phyloP scores from a whole-genome alignment of 1,140 invertebrate genomes.

The Drosophila prosaltans region DNA sequence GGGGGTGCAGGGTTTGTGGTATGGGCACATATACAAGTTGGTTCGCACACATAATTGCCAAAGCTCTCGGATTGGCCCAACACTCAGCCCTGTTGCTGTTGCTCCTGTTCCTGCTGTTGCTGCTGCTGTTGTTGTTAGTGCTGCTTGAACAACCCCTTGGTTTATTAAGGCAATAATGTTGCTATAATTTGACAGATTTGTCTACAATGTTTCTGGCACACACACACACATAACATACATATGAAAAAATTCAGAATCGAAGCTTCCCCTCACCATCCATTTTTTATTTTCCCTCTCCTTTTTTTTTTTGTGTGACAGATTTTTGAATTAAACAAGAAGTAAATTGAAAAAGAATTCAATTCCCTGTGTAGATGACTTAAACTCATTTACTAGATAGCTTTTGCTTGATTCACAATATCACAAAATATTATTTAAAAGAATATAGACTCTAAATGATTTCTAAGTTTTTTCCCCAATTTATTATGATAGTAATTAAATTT shows the following conservation, averaged over 20 bases:
- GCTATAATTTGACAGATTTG: constrained; percentile 41
- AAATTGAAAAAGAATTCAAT: neutral
- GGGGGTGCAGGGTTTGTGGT: neutral
- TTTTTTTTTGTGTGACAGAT: neutral
- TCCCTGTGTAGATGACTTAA: too few species aligned
- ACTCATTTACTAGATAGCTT: too few species aligned
- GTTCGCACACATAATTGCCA: constrained; percentile 57
- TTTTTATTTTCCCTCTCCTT: neutral
- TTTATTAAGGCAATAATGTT: constrained; percentile 36
- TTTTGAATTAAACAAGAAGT: neutral
- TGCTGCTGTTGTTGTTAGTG: constrained; percentile 4
- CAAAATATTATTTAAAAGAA: too few species aligned
- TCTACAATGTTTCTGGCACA: constrained; percentile 3
- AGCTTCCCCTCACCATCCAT: neutral
- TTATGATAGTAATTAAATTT: too few species aligned
- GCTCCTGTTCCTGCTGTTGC: constrained; percentile 12
- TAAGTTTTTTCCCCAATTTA: too few species aligned
- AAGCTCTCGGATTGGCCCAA: constrained; percentile 69
- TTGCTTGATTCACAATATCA: too few species aligned
- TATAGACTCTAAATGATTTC: too few species aligned
- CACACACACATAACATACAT: neutral
- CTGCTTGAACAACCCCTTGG: constrained; percentile 57
- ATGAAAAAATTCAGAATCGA: neutral
- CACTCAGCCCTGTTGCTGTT: constrained; percentile 18
- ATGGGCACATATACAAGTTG: constrained; percentile 33